Percentiles rank a stretch among this genome's conserved stretches.
These are phyloP conservation scores for mouse (Mus musculus) DNA, from an alignment of 2,113 vertebrate genomes.

Conservation along the genomic window GRCm39 chr2:137275001-137275500, in stretches of 20 bases:
- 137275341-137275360: neutral
- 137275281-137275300: constrained; percentile 67
- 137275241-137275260: constrained; percentile 71
- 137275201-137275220: constrained; percentile 18
- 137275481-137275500: constrained; percentile 65
- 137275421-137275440: constrained; percentile 77
- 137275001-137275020: neutral
- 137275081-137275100: neutral
- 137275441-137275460: constrained; percentile 79
- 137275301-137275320: constrained; percentile 68
- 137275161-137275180: constrained; percentile 18
- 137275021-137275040: neutral
- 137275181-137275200: constrained; percentile 65
- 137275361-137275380: constrained; percentile 76
- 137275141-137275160: constrained; percentile 46
- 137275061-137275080: constrained; percentile 46
- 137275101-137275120: neutral
- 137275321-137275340: neutral
- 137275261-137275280: constrained; percentile 71
- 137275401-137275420: constrained; percentile 70
- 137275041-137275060: neutral
- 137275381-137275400: constrained; percentile 79
- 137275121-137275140: constrained; percentile 20
- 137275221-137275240: constrained; percentile 46
- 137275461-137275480: constrained; percentile 75